phyloP scores from a whole-genome alignment of 2,888 invertebrate species.

The Anorthoa munda region DNA sequence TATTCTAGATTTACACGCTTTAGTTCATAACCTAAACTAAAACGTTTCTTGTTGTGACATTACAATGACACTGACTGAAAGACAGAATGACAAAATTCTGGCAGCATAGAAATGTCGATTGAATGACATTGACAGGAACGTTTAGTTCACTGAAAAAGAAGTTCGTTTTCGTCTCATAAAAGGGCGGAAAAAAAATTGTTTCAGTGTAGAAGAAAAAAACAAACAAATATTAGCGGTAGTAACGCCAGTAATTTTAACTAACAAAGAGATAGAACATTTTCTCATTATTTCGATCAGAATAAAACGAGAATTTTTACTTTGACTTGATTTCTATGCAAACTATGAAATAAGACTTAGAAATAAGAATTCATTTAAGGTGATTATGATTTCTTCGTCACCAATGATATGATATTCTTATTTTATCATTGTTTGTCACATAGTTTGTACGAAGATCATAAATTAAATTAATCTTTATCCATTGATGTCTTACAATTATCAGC shows the following conservation, averaged over 20 bases:
- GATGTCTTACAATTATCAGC: not conserved
- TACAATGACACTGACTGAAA: not conserved
- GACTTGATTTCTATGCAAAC: not conserved
- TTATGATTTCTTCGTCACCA: not conserved
- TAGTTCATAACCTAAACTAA: constrained; percentile 38
- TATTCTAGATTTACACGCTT: constrained; percentile 11
- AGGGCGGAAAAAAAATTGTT: too few relatives aligned
- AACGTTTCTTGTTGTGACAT: constrained; percentile 5
- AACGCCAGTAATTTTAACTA: not conserved
- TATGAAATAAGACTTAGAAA: not conserved
- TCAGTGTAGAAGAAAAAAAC: too few relatives aligned
- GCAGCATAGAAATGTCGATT: not conserved
- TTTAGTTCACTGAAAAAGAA: constrained; percentile 4
- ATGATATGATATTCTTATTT: too few relatives aligned
- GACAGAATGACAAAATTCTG: constrained; percentile 2
- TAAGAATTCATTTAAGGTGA: not conserved
- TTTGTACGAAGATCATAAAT: not conserved
- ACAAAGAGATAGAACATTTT: not conserved
- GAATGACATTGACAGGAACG: constrained; percentile 6
- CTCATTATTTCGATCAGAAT: too few relatives aligned
- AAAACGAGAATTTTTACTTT: too few relatives aligned
- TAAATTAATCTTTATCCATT: not conserved
- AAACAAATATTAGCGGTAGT: too few relatives aligned
- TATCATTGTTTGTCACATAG: too few relatives aligned
- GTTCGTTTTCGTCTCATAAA: not conserved